Conservation (phyloP, 2,888 invertebrate species). For the Ceriagrion tenellum region DNA sequence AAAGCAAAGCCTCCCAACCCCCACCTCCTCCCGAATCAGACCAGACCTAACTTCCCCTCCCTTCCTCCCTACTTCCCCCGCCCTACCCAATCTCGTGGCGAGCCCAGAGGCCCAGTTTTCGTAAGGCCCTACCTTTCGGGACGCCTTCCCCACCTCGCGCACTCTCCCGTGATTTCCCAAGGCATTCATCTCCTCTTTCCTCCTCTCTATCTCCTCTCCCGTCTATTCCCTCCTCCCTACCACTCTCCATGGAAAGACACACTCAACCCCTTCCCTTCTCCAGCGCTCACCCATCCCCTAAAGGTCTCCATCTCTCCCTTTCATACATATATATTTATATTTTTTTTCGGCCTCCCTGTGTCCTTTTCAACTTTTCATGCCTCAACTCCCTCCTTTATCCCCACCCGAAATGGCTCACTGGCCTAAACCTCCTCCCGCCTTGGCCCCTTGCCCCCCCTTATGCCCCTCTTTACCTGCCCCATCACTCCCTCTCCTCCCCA, state of each 20-base stretch:
- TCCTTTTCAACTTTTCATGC: slow-evolving; percentile 39
- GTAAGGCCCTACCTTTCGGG: neutral
- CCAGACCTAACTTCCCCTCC: neutral
- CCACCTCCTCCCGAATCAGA: neutral
- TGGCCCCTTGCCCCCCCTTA: too few relatives aligned
- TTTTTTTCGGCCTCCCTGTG: neutral
- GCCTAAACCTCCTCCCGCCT: too few relatives aligned
- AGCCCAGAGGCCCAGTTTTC: slow-evolving; percentile 24
- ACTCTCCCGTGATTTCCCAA: slow-evolving; percentile 55
- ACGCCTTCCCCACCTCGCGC: neutral
- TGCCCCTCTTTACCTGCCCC: too few relatives aligned
- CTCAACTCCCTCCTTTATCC: too few relatives aligned
- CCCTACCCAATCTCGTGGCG: neutral
- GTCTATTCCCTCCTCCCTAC: neutral
- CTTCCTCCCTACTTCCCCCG: neutral
- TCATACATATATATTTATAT: neutral
- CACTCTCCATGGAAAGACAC: too few relatives aligned
- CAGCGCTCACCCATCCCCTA: neutral
- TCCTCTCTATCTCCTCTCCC: neutral
- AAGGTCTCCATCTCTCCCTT: neutral
- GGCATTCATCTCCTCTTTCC: slow-evolving; percentile 4
- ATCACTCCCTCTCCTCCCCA: too few relatives aligned
- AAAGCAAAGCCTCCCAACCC: neutral
- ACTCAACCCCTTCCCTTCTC: neutral
- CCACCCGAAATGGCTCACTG: too few relatives aligned